Evolutionary conservation across 1,140 invertebrate species (phyloP).

Genomic region (Medauroidea extradentata): DNA sequence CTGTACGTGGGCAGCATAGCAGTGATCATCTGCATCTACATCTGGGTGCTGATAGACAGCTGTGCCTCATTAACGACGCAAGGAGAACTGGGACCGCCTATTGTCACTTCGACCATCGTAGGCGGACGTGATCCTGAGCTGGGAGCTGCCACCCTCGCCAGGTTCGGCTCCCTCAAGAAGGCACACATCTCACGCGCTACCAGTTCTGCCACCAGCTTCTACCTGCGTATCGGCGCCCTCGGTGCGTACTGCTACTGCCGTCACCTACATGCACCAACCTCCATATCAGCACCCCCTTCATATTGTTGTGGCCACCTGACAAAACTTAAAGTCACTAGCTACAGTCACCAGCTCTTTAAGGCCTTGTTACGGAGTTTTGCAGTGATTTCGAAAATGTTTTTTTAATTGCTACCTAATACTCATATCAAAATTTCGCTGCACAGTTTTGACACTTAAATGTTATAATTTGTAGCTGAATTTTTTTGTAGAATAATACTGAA

Average conservation of each 20-base stretch:
- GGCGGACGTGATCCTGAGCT: conserved; percentile 35
- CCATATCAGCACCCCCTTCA: too few species aligned
- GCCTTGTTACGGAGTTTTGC: too few species aligned
- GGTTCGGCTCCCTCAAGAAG: conserved; percentile 53
- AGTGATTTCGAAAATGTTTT: too few species aligned
- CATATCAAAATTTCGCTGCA: too few species aligned
- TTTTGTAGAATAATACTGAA: too few species aligned
- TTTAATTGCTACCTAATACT: too few species aligned
- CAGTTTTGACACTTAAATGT: too few species aligned
- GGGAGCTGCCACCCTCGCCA: conserved; percentile 39
- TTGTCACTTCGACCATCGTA: conserved; percentile 16
- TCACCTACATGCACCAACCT: too few species aligned
- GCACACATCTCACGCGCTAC: conserved; percentile 52
- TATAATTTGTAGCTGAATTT: too few species aligned
- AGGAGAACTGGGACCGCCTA: conserved; percentile 12
- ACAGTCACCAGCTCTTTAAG: too few species aligned
- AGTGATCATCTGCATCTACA: conserved; percentile 61
- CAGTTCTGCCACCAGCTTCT: conserved; percentile 57
- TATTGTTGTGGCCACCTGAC: too few species aligned
- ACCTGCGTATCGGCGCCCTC: conserved; percentile 61
- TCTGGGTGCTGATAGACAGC: conserved; percentile 56
- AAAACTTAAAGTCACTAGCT: too few species aligned
- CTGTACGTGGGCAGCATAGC: conserved; percentile 58
- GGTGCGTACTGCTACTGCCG: conserved; percentile 48
- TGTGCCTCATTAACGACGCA: conserved; percentile 42